Percentiles rank a stretch among this genome's conserved stretches.
phyloP scores from a whole-genome alignment of 2,113 vertebrate species.

The Engystomops pustulosus region DNA sequence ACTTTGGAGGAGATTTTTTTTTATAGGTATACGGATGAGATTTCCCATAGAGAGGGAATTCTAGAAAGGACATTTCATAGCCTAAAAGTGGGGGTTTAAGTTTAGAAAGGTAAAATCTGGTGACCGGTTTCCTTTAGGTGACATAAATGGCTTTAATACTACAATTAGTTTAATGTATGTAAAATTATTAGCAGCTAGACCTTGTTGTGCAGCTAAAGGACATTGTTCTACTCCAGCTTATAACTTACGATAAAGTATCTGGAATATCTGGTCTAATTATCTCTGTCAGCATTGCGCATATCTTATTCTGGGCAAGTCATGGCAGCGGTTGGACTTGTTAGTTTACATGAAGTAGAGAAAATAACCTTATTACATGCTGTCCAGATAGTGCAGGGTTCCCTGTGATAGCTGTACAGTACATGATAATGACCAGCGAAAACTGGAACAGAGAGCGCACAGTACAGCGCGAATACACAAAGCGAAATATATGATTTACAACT shows the following conservation, averaged over 20 bases:
- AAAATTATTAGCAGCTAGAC: not conserved
- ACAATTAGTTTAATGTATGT: not conserved
- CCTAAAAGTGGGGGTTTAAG: no score
- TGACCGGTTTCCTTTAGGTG: no score
- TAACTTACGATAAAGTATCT: slow-evolving; percentile 43
- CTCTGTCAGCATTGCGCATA: slow-evolving; percentile 49
- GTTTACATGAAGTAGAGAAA: slow-evolving; percentile 22
- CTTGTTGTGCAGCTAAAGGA: slow-evolving; percentile 2
- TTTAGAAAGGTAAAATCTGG: no score
- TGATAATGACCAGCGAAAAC: slow-evolving; percentile 32
- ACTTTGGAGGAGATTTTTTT: no score
- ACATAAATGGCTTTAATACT: not conserved
- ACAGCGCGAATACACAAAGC: no score
- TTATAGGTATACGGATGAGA: no score
- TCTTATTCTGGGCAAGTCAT: slow-evolving; percentile 26
- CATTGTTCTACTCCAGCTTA: slow-evolving; percentile 39
- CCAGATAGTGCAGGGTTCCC: slow-evolving; percentile 5
- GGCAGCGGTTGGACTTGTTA: slow-evolving; percentile 28
- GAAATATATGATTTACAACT: no score
- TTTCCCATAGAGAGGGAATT: no score
- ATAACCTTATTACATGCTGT: slow-evolving; percentile 6
- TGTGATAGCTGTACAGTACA: not conserved
- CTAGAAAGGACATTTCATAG: no score
- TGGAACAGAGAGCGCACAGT: not conserved
- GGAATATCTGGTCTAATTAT: slow-evolving; percentile 34